These are phyloP conservation scores for Geopemphigus sp. DNA, from an alignment of 1,140 invertebrate genomes.

Conservation along the genomic window DNA sequence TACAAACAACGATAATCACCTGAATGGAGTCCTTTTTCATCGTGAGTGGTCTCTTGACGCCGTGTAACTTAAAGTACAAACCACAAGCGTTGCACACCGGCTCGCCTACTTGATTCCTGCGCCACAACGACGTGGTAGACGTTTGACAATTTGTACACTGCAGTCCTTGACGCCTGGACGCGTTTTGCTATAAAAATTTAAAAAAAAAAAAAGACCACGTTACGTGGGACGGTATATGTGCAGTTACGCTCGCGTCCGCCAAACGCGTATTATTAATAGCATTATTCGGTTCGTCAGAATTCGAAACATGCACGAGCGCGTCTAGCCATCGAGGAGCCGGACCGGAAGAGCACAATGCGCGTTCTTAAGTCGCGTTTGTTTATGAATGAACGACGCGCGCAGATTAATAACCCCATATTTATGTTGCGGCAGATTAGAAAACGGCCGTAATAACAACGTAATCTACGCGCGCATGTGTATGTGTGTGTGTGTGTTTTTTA, in stretches of 20 bases:
- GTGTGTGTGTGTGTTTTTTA: too few species aligned
- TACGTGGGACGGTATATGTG: too few species aligned
- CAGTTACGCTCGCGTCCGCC: too few species aligned
- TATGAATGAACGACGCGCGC: neutral
- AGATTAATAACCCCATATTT: constrained; percentile 18
- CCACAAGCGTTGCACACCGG: constrained; percentile 94
- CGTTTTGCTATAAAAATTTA: constrained; percentile 59
- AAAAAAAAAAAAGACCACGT: too few species aligned
- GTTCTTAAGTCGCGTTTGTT: constrained; percentile 41
- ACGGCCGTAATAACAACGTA: neutral
- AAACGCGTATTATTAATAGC: too few species aligned
- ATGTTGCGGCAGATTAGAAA: constrained; percentile 2
- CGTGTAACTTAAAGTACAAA: constrained; percentile 89
- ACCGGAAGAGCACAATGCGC: neutral
- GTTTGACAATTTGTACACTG: constrained; percentile 90
- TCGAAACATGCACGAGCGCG: constrained; percentile 6
- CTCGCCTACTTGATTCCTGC: constrained; percentile 80
- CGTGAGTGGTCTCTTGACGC: constrained; percentile 79
- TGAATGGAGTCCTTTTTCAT: constrained; percentile 97
- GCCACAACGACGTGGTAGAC: constrained; percentile 82
- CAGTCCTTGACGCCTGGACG: constrained; percentile 74
- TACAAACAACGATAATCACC: too few species aligned
- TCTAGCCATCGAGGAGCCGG: neutral
- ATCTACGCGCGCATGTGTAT: too few species aligned
- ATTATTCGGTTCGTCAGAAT: neutral